phyloP scores from a whole-genome alignment of 30 jellyfish, hydroid and myxozoan species.

The Nemopilema nomurai region DNA sequence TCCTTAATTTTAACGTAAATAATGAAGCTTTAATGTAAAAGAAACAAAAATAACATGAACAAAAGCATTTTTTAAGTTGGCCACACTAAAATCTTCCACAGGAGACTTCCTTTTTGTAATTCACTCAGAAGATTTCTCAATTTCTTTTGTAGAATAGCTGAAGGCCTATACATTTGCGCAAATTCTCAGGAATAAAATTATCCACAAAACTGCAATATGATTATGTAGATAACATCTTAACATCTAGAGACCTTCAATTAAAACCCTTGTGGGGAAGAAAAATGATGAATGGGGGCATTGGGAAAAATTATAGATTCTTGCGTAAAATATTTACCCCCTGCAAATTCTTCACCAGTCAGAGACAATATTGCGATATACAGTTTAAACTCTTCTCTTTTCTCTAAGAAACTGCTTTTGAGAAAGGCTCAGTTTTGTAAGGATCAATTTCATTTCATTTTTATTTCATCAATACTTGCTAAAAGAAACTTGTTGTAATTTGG shows the following conservation, averaged over 20 bases:
- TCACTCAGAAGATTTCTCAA: background rate
- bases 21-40: background rate
- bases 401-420: background rate
- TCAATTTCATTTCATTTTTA: slow-evolving; percentile 11
- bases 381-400: background rate
- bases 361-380: background rate
- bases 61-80: too few relatives aligned
- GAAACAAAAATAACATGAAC: background rate
- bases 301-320: background rate
- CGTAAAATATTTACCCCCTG: background rate
- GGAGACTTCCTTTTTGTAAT: background rate
- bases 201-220: background rate
- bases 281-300: background rate
- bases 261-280: background rate
- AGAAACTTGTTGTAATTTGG: slow-evolving; percentile 11
- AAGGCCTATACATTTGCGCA: background rate
- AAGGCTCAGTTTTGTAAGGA: slow-evolving; percentile 2
- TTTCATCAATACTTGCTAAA: slow-evolving; percentile 8
- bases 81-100: background rate
- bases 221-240: background rate
- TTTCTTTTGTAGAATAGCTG: background rate
- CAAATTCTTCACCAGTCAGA: background rate
- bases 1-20: background rate
- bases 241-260: background rate
- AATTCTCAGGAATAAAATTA: background rate